phyloP scores from a whole-genome alignment of 2,797 vertebrate genomes.

The Epinephelus malabaricus region DNA sequence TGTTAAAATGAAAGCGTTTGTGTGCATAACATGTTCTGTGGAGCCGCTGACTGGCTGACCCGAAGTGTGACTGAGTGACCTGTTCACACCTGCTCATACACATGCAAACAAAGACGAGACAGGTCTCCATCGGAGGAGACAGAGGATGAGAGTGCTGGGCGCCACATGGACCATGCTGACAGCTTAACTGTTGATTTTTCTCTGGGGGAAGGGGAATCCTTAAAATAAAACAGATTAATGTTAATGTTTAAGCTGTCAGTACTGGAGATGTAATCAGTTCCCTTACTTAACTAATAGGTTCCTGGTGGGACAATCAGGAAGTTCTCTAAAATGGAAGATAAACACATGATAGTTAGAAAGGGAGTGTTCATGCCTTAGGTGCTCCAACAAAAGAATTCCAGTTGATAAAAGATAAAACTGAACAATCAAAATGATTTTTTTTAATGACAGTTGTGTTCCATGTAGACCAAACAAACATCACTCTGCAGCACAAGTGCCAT shows the following conservation, averaged over 20 bases:
- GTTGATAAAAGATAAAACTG: background rate
- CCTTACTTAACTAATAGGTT: background rate
- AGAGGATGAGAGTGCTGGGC: background rate
- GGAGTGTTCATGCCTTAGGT: background rate
- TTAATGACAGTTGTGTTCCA: background rate
- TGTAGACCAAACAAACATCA: no score
- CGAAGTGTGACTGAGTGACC: conserved; percentile 2
- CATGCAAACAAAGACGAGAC: conserved; percentile 10
- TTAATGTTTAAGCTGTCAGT: background rate
- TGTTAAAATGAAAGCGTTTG: conserved; percentile 25
- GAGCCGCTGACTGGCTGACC: background rate
- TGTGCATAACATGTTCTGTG: conserved; percentile 1
- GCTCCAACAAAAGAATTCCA: background rate
- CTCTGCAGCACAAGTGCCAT: background rate
- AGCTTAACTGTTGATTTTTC: background rate
- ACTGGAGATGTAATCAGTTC: background rate
- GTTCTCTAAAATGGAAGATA: background rate
- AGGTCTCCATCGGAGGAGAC: background rate
- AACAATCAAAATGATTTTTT: background rate
- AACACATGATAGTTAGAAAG: background rate
- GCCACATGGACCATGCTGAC: background rate
- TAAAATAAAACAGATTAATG: background rate
- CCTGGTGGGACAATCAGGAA: background rate
- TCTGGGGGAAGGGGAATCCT: background rate
- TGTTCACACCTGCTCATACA: conserved; percentile 29